Percentiles rank a stretch among this genome's conserved stretches.
These are phyloP conservation scores for Saxidomus purpurata DNA, from an alignment of 1,140 invertebrate genomes.

Conservation along the genomic window DNA sequence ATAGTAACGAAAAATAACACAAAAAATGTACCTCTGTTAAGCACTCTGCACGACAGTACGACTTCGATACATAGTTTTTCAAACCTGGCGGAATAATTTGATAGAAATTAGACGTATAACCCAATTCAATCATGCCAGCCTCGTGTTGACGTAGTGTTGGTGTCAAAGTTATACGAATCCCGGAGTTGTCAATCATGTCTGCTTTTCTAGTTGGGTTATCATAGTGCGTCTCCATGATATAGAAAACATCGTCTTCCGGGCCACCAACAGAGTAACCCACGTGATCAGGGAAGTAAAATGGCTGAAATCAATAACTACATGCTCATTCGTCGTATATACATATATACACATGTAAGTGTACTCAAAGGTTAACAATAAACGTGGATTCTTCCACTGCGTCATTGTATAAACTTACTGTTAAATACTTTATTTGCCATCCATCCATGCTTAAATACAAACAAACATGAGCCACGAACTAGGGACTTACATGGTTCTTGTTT, in stretches of 20 bases:
- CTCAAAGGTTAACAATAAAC: no score
- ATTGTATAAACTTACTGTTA: no score
- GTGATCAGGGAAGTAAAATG: conserved; percentile 66
- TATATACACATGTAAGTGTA: no score
- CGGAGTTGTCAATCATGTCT: conserved; percentile 40
- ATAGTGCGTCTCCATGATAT: conserved; percentile 70
- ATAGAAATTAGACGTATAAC: not conserved
- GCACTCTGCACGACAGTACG: not conserved
- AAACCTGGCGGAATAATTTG: not conserved
- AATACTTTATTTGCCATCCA: no score
- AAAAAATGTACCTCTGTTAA: not conserved
- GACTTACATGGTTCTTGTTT: no score
- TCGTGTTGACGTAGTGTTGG: conserved; percentile 26
- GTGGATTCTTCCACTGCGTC: no score
- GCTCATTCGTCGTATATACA: no score
- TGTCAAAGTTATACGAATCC: conserved; percentile 24
- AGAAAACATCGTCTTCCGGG: conserved; percentile 40
- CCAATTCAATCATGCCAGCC: conserved; percentile 7
- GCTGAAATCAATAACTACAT: not conserved
- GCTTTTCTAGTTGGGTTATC: conserved; percentile 11
- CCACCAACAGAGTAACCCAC: conserved; percentile 62
- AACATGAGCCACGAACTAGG: no score
- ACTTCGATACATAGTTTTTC: not conserved
- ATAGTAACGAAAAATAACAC: no score
- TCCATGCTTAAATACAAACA: no score